Percentiles rank a stretch among this genome's conserved stretches.
Evolutionary conservation across 2,888 invertebrate species (phyloP).

Genomic region (Melanchra persicariae): DNA sequence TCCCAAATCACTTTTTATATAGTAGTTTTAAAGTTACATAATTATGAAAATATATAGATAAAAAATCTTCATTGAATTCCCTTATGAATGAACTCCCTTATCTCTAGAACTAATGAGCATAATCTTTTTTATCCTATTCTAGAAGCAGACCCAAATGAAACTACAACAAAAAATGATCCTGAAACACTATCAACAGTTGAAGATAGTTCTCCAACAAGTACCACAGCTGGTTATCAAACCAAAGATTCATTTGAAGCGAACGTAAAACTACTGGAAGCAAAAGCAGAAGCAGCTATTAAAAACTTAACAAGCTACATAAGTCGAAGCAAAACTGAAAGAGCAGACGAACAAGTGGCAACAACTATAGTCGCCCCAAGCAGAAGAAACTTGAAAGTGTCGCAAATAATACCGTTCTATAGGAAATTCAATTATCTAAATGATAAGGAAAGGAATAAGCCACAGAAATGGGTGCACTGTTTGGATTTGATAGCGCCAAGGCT

Average conservation of each 20-base stretch:
- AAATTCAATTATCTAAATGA: not conserved
- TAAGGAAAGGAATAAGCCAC: slow-evolving; percentile 26
- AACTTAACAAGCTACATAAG: not conserved
- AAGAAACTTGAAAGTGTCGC: not conserved
- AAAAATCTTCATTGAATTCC: no score
- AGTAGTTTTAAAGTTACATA: no score
- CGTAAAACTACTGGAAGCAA: not conserved
- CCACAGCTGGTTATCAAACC: fast-evolving
- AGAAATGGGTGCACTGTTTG: slow-evolving; percentile 44
- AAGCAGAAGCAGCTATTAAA: not conserved
- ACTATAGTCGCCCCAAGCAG: not conserved
- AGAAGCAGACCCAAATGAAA: not conserved
- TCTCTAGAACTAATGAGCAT: no score
- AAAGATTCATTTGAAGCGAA: not conserved
- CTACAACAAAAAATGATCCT: not conserved
- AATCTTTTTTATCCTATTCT: no score
- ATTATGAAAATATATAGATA: no score
- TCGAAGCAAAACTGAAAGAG: not conserved
- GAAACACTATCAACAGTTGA: not conserved
- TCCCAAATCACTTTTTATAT: no score
- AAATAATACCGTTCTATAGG: not conserved
- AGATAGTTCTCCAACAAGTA: not conserved
- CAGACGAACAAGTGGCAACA: not conserved
- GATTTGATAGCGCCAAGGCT: slow-evolving; percentile 23
- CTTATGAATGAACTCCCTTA: no score